Evolutionary conservation across 2,888 invertebrate genomes (phyloP).

Genomic region (Nomada hirtipes): DNA sequence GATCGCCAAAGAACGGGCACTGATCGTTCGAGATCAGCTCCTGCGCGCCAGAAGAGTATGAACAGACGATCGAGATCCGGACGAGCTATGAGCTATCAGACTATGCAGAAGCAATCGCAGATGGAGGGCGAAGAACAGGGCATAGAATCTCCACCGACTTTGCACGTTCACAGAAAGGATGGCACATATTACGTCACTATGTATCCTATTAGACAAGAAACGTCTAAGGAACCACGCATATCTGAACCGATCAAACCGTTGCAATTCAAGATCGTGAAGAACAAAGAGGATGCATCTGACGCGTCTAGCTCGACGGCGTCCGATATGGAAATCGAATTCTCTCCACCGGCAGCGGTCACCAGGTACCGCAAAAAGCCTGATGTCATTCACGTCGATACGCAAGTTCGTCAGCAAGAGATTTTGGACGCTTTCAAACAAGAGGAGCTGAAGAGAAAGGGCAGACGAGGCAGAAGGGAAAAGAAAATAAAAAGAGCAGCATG

Average conservation of each 20-base stretch:
- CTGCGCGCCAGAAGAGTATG: conserved; percentile 7
- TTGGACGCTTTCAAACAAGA: conserved; percentile 72
- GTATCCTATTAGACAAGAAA: conserved; percentile 81
- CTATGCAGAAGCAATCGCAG: conserved; percentile 40
- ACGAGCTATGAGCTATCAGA: conserved; percentile 34
- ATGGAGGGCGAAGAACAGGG: conserved; percentile 64
- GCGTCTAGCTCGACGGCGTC: conserved; percentile 80
- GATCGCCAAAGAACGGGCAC: neutral
- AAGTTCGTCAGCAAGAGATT: conserved; percentile 81
- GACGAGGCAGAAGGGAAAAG: conserved; percentile 42
- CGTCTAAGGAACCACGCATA: conserved; percentile 68
- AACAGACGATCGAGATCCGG: conserved; percentile 7
- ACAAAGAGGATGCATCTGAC: conserved; percentile 75
- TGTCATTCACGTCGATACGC: conserved; percentile 80
- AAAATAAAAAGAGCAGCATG: conserved; percentile 1
- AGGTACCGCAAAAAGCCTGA: conserved; percentile 79
- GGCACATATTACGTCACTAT: conserved; percentile 83
- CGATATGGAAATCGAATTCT: conserved; percentile 83
- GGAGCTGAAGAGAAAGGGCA: conserved; percentile 56
- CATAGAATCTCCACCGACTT: conserved; percentile 78
- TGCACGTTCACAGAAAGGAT: conserved; percentile 80
- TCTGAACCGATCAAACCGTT: conserved; percentile 80
- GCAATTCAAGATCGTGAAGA: conserved; percentile 81
- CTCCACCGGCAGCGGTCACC: conserved; percentile 81
- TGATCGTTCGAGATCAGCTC: conserved; percentile 39